Evolutionary conservation across 2,888 invertebrate species (phyloP).

Genomic region (Brachylomia viminalis): DNA sequence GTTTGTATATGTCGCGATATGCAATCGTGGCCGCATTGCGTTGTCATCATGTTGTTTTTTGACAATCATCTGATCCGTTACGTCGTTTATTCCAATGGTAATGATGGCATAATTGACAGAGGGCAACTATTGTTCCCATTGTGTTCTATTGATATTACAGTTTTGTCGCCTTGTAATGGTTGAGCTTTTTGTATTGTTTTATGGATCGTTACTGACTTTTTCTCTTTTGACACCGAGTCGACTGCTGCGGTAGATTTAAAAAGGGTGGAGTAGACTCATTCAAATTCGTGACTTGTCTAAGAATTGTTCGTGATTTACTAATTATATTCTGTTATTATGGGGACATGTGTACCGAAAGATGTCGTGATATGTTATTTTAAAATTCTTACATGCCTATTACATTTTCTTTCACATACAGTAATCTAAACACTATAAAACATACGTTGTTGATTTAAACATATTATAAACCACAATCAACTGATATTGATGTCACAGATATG

Average conservation of each 20-base stretch:
- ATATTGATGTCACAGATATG: slow-evolving; percentile 57
- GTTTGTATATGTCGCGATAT: slow-evolving; percentile 65
- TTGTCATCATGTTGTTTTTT: slow-evolving; percentile 86
- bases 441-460: slow-evolving; percentile 27
- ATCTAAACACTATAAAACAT: slow-evolving; percentile 29
- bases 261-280: slow-evolving; percentile 85
- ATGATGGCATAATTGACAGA: slow-evolving; percentile 90
- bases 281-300: slow-evolving; percentile 74
- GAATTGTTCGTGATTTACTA: slow-evolving; percentile 69
- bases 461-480: slow-evolving; percentile 41
- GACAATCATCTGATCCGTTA: slow-evolving; percentile 87
- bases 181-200: slow-evolving; percentile 85
- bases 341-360: slow-evolving; percentile 42
- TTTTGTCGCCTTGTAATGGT: slow-evolving; percentile 90
- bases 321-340: slow-evolving; percentile 47
- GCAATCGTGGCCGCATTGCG: slow-evolving; percentile 72
- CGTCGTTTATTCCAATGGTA: slow-evolving; percentile 89
- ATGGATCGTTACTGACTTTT: slow-evolving; percentile 78
- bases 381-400: slow-evolving; percentile 34
- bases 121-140: slow-evolving; percentile 89
- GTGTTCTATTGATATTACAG: slow-evolving; percentile 88
- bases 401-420: not conserved
- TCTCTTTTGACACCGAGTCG: slow-evolving; percentile 78
- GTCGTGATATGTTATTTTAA: slow-evolving; percentile 49
- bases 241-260: slow-evolving; percentile 81